Evolutionary conservation across 1,140 invertebrate genomes (phyloP), one percentile per base, ranked within the genome.

Genomic region (Brachionus sp.): DNA sequence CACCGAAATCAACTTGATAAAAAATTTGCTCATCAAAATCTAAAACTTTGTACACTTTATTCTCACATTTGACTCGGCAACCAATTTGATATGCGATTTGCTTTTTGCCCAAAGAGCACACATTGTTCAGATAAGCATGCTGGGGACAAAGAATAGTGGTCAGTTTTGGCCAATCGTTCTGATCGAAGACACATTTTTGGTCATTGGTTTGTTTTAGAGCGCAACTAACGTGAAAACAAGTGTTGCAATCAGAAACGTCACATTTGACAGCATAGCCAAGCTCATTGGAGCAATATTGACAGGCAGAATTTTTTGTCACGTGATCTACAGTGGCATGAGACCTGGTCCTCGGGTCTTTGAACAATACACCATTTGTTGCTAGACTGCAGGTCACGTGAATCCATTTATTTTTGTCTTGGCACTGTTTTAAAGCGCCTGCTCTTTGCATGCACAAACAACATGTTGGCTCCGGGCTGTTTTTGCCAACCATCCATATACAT

Each of bases 1-100:
- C 92, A 50, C 90, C 89, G 86, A 93, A 93, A 29, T 91, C 91
- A 3, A 93, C 91, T 85, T 90, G 90, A 84, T 91, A 92, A 84
- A 91, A 91, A 33, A 89, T 86, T 33, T 90, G 89, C 25, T 88
- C 87, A 35, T 88, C 1, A 87, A 84, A 10, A 93, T 89, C 77
- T 87, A 90, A 9, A 89, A 91, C 83, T 90, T 89, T 86, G 92
- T 93, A 86, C 91, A 93, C 25, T 92, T 88, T 0, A 88, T 89
- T 84, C 92, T 93, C 35, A 50, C 33, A 53, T 90, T 90, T 86
- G 92, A 92, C 85, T 85, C 82, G 16, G 88, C 87, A 86, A 87
- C 88, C 42, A 86, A 83, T 68, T 86, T 85, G 9, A 91, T 80
- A 29, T 84, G 83, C 23, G 46, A 46, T 42, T n/a, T 66, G 37